These are phyloP conservation scores for Crypturellus undulatus DNA, from an alignment of 2,113 vertebrate genomes.

Conservation along the genomic window DNA sequence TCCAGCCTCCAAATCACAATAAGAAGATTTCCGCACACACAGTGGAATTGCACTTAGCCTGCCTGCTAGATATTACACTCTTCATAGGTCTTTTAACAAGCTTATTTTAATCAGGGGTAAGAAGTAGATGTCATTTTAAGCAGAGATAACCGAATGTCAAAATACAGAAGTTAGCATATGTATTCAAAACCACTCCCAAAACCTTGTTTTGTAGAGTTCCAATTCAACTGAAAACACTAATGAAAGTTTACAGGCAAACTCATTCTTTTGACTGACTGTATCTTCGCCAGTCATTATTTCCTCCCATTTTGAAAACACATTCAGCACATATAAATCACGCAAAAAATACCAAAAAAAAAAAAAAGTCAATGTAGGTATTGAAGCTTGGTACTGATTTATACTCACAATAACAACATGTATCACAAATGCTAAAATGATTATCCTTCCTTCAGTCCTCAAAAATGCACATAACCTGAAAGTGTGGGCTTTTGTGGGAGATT, in stretches of 20 bases:
- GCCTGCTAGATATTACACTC: neutral
- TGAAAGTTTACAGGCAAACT: neutral
- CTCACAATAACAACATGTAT: neutral
- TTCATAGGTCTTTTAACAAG: neutral
- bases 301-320: neutral
- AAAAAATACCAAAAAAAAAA: neutral
- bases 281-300: fast-evolving
- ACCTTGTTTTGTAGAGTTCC: neutral
- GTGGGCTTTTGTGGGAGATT: neutral
- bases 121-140: slow-evolving; percentile 5
- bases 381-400: fast-evolving
- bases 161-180: neutral
- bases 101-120: slow-evolving; percentile 21
- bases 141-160: neutral
- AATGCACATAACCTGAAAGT: neutral
- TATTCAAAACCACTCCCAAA: neutral
- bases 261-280: neutral
- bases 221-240: neutral
- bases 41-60: neutral
- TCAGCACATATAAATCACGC: neutral
- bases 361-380: no score
- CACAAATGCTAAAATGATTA: neutral
- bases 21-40: slow-evolving; percentile 45
- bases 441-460: neutral
- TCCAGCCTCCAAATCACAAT: neutral